Evolutionary conservation across 2,797 vertebrate species (phyloP), one percentile per base, ranked within the genome.

Genomic region (Chlorospingus semifuscus): DNA sequence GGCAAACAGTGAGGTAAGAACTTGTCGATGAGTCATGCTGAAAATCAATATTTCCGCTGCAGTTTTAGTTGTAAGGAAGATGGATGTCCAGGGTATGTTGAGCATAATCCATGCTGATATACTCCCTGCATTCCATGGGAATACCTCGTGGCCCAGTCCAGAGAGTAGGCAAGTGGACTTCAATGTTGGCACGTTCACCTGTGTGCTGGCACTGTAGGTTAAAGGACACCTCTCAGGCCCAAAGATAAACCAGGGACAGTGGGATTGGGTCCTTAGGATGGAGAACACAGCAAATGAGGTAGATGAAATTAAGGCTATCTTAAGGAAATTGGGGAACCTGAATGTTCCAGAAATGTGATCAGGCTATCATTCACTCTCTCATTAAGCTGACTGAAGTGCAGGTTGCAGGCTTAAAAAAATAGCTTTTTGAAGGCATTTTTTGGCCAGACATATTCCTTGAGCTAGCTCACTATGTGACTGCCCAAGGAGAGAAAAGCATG

Each of bases 31-130:
- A 87, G 29, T 59, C 60, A 60, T 66, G 47, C 46, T 76, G 42
- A 78, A 96, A 84, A 89, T 60, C 47, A 83, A 2, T 82, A 66
- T 63, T 94, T 93, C 50, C 52, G 68, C 55, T 14, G 1, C 42
- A 57, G 56, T 29, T 20, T 60, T 32, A 56, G 64, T 57, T 9
- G 9, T 16, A 49, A 52, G 46, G 61, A 82, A 78, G 42, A 55
- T 59, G 55, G n/a, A 85, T 76, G 17, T 79, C 50, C 21, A 50
- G 16, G 11, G n/a, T 42, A 18, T 16, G 20, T 13, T 82, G 46
- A 71, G 65, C 20, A 2, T 18, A 22, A 55, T 72, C 55, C 5
- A 1, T 72, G 77, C 8, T 5, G 2, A 20, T 18, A 26, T 0
- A 0, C 37, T 88, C 42, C 18, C 11, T 4, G 2, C 2, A 2